phyloP scores from a whole-genome alignment of 92 coral and sea anemone species.

The Nematostella vectensis region DNA sequence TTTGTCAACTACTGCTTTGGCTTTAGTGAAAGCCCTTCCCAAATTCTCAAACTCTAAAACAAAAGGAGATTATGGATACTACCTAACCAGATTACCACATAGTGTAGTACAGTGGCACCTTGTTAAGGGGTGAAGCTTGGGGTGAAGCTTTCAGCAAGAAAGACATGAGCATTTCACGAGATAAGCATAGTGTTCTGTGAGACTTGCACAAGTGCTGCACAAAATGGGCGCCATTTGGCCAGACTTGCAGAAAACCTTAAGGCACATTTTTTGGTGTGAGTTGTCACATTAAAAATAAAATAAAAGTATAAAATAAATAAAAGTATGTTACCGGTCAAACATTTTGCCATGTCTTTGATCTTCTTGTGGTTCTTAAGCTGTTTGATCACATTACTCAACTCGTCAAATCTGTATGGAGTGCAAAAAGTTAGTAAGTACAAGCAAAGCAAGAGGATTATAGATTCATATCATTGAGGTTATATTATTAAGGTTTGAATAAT shows the following conservation, averaged over 20 bases:
- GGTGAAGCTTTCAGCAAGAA: not conserved
- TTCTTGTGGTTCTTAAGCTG: constrained; percentile 93
- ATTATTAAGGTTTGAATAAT: too few relatives aligned
- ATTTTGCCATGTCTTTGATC: constrained; percentile 92
- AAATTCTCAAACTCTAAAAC: constrained; percentile 98
- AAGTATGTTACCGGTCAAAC: constrained; percentile 49
- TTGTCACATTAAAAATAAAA: too few relatives aligned
- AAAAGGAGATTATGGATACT: not conserved
- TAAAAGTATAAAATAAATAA: too few relatives aligned
- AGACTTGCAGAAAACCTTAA: too few relatives aligned
- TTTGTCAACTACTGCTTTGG: constrained; percentile 81
- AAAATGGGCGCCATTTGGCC: too few relatives aligned
- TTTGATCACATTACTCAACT: constrained; percentile 65
- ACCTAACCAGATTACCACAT: not conserved
- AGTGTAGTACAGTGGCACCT: not conserved
- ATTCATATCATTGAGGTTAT: too few relatives aligned
- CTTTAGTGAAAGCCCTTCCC: constrained; percentile 85
- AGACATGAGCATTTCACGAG: too few relatives aligned
- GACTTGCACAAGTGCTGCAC: too few relatives aligned
- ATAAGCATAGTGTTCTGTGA: too few relatives aligned
- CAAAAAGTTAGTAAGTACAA: not conserved
- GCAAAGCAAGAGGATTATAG: not conserved
- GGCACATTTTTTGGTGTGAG: too few relatives aligned
- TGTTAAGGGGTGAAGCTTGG: too few relatives aligned
- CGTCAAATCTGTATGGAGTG: constrained; percentile 91